Conservation (phyloP, 2,113 vertebrate species). For the Pitta sordida region DNA sequence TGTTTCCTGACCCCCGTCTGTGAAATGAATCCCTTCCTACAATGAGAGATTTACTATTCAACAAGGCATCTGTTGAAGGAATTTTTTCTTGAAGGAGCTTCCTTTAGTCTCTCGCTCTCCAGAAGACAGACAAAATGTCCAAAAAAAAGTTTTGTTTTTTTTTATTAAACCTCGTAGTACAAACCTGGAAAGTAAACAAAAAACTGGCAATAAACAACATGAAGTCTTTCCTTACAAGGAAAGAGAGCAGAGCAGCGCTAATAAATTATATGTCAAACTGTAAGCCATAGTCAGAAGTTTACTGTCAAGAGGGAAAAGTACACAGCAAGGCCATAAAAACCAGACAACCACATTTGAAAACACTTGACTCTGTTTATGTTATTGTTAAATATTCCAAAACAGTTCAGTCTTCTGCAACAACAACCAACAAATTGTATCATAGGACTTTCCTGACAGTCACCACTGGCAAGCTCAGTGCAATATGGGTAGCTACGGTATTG, state of each 20-base stretch:
- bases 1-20: not conserved
- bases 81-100: not conserved
- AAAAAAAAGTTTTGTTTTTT: constrained; percentile 86
- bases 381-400: constrained; percentile 98
- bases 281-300: constrained; percentile 90
- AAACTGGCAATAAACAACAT: constrained; percentile 98
- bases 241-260: constrained; percentile 91
- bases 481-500: constrained; percentile 92
- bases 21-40: not conserved
- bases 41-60: not conserved
- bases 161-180: constrained; percentile 99
- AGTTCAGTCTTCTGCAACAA: constrained; percentile 95
- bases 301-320: constrained; percentile 89
- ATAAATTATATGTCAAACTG: constrained; percentile 99
- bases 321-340: constrained; percentile 93
- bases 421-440: constrained; percentile 91
- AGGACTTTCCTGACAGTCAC: constrained; percentile 92
- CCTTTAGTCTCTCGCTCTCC: constrained; percentile 51
- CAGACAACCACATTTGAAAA: constrained; percentile 95
- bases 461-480: constrained; percentile 98
- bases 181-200: constrained; percentile 99
- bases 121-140: constrained; percentile 80
- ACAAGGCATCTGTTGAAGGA: not conserved
- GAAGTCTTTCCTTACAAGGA: constrained; percentile 87
- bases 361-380: constrained; percentile 87